phyloP scores from a whole-genome alignment of 2,113 vertebrate species.

The Scartelaos histophorus region DNA sequence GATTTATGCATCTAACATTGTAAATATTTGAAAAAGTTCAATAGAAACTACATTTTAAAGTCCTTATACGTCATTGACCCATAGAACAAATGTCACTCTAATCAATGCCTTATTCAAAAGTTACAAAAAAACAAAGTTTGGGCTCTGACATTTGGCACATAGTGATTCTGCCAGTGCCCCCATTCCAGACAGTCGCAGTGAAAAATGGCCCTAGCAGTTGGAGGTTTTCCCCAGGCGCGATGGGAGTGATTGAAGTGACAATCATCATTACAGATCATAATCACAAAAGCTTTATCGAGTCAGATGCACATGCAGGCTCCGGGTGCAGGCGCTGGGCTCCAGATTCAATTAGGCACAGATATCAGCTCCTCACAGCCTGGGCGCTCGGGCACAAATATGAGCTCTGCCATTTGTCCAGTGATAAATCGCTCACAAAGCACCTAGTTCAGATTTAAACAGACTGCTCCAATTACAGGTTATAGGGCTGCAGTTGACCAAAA shows the following conservation, averaged over 20 bases:
- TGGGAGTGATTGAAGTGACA: conserved; percentile 8
- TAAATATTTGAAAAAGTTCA: too few species aligned
- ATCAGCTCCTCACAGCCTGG: background rate
- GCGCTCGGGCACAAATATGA: conserved; percentile 12
- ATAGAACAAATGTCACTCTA: background rate
- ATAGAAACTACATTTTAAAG: too few species aligned
- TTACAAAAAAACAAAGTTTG: background rate
- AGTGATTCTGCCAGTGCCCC: background rate
- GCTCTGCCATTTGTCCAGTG: background rate
- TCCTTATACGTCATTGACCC: too few species aligned
- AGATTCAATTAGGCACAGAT: conserved; percentile 20
- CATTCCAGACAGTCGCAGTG: background rate
- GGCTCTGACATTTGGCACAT: background rate
- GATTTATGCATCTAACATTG: too few species aligned
- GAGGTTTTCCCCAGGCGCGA: background rate
- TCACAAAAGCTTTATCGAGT: background rate
- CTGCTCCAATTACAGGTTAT: background rate
- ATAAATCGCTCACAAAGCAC: background rate
- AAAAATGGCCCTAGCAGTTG: background rate
- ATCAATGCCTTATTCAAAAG: background rate
- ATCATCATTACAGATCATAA: conserved; percentile 18
- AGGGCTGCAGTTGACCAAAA: background rate
- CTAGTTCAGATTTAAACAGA: background rate
- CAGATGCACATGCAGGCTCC: conserved; percentile 19
- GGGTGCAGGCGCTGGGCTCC: conserved; percentile 13